These are phyloP conservation scores for Apodemia duryi DNA, from an alignment of 2,888 invertebrate genomes.

Conservation along the genomic window DNA sequence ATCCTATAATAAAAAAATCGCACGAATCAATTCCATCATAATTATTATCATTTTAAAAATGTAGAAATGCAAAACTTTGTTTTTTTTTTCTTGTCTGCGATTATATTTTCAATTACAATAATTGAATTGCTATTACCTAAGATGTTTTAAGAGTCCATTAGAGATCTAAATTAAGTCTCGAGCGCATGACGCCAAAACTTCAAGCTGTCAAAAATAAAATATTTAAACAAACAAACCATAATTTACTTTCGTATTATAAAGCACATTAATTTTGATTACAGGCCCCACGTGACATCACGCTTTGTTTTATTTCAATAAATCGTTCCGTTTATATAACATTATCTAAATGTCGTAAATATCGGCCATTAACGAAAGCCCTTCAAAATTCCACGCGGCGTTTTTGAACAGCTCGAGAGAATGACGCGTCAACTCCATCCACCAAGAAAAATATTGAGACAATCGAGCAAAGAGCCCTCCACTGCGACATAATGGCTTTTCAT, in stretches of 20 bases:
- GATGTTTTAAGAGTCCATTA: neutral
- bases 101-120: no score
- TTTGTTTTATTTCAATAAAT: constrained; percentile 33
- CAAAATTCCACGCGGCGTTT: constrained; percentile 72
- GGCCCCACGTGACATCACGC: constrained; percentile 18
- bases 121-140: no score
- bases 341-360: constrained; percentile 75
- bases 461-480: constrained; percentile 62
- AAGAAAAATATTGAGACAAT: constrained; percentile 80
- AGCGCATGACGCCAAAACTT: neutral
- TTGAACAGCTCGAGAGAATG: constrained; percentile 63
- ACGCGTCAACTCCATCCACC: constrained; percentile 69
- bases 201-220: neutral
- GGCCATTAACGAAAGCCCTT: constrained; percentile 72
- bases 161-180: neutral
- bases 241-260: constrained; percentile 13
- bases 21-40: no score
- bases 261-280: constrained; percentile 14
- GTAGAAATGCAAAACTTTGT: no score
- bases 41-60: no score
- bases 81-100: no score
- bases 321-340: constrained; percentile 65
- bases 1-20: no score
- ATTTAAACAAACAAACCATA: neutral
- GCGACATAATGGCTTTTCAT: constrained; percentile 78